Percentiles rank a stretch among this genome's conserved stretches.
These are phyloP conservation scores for Poicephalus meyeri DNA, from an alignment of 2,113 vertebrate species.

Conservation along the genomic window DNA sequence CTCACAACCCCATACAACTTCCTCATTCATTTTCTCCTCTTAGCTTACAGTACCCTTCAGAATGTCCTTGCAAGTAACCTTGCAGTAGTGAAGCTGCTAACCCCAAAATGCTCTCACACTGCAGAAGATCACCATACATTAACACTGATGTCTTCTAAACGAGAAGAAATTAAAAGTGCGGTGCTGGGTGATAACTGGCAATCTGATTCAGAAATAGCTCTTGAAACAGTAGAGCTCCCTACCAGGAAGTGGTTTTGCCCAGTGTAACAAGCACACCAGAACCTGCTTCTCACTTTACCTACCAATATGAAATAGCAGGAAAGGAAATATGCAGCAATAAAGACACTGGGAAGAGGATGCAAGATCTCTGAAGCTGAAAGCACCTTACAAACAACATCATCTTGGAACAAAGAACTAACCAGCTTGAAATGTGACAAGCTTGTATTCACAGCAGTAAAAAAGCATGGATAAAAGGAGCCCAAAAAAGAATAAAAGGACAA, in stretches of 20 bases:
- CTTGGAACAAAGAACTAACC: background rate
- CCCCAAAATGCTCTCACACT: background rate
- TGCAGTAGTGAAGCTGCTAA: background rate
- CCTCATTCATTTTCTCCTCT: background rate
- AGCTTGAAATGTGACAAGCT: background rate
- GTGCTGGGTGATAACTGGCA: background rate
- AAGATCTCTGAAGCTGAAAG: background rate
- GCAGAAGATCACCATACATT: background rate
- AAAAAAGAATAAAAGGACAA: background rate
- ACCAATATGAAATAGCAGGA: background rate
- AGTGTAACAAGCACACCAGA: background rate
- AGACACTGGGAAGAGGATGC: background rate
- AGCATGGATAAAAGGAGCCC: background rate
- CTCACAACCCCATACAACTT: background rate
- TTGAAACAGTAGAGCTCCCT: background rate
- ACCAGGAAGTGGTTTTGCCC: background rate
- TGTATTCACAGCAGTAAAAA: background rate
- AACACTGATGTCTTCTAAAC: background rate
- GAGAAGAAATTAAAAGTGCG: background rate
- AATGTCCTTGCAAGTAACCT: background rate
- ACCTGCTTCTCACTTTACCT: background rate
- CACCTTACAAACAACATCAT: background rate
- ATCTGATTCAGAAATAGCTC: background rate
- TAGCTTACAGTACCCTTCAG: background rate
- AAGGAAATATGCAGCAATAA: background rate